A percentile compares a stretch with the other conserved stretches of the same genome.
phyloP scores from a whole-genome alignment of 2,888 invertebrate genomes.

The Apodemia hepburni region DNA sequence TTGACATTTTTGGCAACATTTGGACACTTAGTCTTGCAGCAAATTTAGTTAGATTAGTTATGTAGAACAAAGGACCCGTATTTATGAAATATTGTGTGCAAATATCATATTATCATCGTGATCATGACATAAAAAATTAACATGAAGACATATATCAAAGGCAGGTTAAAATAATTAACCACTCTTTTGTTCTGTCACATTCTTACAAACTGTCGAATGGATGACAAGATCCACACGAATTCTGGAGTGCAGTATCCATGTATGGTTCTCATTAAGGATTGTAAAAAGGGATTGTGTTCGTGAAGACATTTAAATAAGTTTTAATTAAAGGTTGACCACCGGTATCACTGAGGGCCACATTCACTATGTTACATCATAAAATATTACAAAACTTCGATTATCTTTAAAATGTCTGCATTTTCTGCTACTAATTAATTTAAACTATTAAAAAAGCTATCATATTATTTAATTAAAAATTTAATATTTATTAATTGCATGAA shows the following conservation, averaged over 20 bases:
- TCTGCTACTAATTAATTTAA: neutral
- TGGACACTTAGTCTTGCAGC: too few species aligned
- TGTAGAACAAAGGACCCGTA: too few species aligned
- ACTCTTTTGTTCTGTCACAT: constrained; percentile 7
- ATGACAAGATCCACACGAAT: constrained; percentile 56
- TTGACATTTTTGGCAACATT: too few species aligned
- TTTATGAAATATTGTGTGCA: too few species aligned
- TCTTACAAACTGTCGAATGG: constrained; percentile 10
- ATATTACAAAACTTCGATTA: neutral
- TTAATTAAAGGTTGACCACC: constrained; percentile 54
- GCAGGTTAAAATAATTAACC: constrained; percentile 1
- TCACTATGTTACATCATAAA: constrained; percentile 26
- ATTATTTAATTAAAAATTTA: too few species aligned
- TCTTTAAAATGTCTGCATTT: neutral
- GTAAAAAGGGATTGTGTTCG: constrained; percentile 43
- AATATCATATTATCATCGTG: too few species aligned
- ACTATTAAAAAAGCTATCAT: too few species aligned
- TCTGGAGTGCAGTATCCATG: constrained; percentile 59
- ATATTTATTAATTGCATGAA: too few species aligned
- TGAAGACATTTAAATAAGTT: constrained; percentile 56
- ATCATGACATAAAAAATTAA: too few species aligned
- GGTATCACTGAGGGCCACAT: constrained; percentile 23
- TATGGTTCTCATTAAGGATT: constrained; percentile 68
- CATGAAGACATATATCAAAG: neutral
- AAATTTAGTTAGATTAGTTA: too few species aligned